Evolutionary conservation across 2,113 vertebrate genomes (phyloP).

Genomic region (Macroglossus sobrinus): DNA sequence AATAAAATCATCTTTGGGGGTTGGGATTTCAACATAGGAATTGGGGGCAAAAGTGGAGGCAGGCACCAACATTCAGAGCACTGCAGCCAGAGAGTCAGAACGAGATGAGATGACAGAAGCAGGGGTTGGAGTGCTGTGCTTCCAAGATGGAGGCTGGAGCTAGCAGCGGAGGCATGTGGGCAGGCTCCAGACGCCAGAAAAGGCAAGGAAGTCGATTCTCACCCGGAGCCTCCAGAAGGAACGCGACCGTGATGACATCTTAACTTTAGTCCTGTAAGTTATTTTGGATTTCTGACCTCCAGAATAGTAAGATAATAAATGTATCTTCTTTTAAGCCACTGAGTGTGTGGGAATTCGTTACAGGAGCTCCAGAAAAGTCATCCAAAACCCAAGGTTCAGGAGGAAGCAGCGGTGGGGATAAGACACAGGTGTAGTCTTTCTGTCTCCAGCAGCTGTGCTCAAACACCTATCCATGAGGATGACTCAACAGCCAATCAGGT

Average conservation of each 20-base stretch:
- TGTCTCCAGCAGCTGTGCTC: neutral
- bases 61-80: neutral
- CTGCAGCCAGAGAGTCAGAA: neutral
- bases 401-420: neutral
- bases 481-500: neutral
- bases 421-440: neutral
- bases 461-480: neutral
- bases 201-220: neutral
- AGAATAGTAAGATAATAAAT: neutral
- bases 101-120: accelerated
- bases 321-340: neutral
- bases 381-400: neutral
- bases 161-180: neutral
- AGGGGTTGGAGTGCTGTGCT: neutral
- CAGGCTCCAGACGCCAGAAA: neutral
- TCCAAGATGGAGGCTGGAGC: neutral
- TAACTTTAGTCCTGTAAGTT: neutral
- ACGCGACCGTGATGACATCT: neutral
- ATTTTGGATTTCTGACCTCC: neutral
- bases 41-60: neutral
- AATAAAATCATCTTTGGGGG: neutral
- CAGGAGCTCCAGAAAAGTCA: neutral
- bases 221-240: neutral
- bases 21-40: neutral
- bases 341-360: neutral